These are phyloP conservation scores for Antechinus flavipes DNA, from an alignment of 2,113 vertebrate genomes.

Conservation along the genomic window DNA sequence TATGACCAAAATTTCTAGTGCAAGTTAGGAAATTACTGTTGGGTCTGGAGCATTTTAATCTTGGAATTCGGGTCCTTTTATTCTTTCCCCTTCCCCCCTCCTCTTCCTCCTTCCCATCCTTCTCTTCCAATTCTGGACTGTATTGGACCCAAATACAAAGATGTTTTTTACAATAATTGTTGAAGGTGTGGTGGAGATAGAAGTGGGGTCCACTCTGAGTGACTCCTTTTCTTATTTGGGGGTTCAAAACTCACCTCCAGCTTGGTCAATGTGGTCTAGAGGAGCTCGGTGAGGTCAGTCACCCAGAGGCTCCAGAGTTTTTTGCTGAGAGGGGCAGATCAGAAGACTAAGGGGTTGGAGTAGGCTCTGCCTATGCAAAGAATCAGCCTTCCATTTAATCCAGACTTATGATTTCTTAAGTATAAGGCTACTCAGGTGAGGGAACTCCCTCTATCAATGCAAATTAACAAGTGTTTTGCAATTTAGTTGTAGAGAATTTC, in stretches of 20 bases:
- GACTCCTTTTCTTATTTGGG: not conserved
- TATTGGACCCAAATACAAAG: not conserved
- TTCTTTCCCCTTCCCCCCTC: not conserved
- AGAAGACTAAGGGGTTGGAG: not conserved
- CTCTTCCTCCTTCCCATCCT: not conserved
- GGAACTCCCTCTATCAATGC: not conserved
- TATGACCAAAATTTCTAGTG: conserved; percentile 24
- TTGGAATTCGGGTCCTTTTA: not conserved
- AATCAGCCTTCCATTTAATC: not conserved
- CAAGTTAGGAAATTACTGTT: not conserved
- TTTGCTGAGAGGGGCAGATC: conserved; percentile 32
- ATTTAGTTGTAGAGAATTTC: not conserved
- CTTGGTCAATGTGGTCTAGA: not conserved
- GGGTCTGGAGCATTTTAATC: not conserved
- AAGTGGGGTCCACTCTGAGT: not conserved
- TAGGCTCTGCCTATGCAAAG: not conserved
- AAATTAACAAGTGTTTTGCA: not conserved
- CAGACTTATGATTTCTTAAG: not conserved
- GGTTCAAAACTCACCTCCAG: not conserved
- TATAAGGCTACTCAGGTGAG: not conserved
- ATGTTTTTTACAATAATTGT: not conserved
- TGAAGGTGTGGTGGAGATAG: conserved; percentile 25
- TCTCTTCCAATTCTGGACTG: not conserved
- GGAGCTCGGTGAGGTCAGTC: not conserved
- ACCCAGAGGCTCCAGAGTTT: not conserved